A percentile compares a stretch with the other conserved stretches of the same genome.
Evolutionary conservation across 2,888 invertebrate species (phyloP).

Genomic region (Brenthis daphne): DNA sequence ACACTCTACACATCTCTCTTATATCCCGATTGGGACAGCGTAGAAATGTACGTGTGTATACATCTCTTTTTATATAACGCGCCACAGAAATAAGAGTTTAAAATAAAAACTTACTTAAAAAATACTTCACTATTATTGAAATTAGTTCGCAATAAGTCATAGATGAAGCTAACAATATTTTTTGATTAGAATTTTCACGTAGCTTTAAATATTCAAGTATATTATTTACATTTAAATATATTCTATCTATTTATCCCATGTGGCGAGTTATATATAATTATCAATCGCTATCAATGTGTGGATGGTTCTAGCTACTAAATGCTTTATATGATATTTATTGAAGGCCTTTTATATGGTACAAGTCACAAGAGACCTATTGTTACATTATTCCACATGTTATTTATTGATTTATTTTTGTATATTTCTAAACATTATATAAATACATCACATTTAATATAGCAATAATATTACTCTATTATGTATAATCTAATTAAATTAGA

Average conservation of each 20-base stretch:
- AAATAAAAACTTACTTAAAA: too few species aligned
- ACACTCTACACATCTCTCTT: too few species aligned
- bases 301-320: conserved; percentile 28
- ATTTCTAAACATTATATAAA: conserved; percentile 17
- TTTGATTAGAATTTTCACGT: background rate
- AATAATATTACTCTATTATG: too few species aligned
- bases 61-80: too few species aligned
- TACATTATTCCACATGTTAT: conserved; percentile 2
- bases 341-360: background rate
- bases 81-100: too few species aligned
- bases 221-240: background rate
- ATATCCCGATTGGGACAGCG: too few species aligned
- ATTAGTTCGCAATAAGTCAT: too few species aligned
- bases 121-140: too few species aligned
- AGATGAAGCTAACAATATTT: too few species aligned
- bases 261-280: background rate
- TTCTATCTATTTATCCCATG: background rate
- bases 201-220: background rate
- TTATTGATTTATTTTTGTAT: background rate
- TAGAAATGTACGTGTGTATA: too few species aligned
- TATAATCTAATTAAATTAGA: background rate
- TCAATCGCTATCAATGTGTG: background rate
- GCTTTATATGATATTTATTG: conserved; percentile 11
- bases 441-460: conserved; percentile 13
- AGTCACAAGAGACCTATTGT: conserved; percentile 6